Base-by-base conservation (phyloP, 2,888 invertebrate species). In the Megastigmus dorsalis region DNA sequence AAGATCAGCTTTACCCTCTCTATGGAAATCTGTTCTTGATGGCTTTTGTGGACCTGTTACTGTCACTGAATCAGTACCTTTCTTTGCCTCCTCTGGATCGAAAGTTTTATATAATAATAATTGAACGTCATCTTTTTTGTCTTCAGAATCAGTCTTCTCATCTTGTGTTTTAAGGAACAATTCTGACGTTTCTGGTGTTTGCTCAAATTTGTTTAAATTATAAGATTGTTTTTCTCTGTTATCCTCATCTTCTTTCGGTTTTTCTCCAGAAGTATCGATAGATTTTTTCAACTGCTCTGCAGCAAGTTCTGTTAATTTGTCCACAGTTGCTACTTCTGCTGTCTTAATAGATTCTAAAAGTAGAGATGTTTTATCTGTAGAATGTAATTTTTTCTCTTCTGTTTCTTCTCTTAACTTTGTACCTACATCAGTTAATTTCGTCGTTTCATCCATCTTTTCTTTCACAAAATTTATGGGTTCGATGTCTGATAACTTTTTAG, bases 111-210 rank as follows among this genome's bases (percentile, higher is more conserved):
- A 77, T 1, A 74, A 77, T 26, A 77, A 28, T n/a, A 77, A 48
- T 43, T 74, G 41, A 7, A 74, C 78, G 2, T 33, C 77, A 23
- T 74, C 78, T 50, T 70, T 77, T 38, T 89, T 89, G 75, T 88
- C 88, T 84, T 90, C 89, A 33, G 88, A 83, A 82, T 90, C 90
- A 78, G 89, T 89, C 82, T 90, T 90, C 77, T 90, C 90, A n/a
- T 62, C 55, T 0, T 78, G 71, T 3, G 63, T 60, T 69, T 79
- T 77, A 18, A 67, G 36, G 54, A 60, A 20, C 33, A 78, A 71
- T 23, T 78, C 75, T 18, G 75, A 77, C 4, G 33, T 63, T 38
- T 77, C 73, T 2, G 74, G 55, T 23, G 33, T 63, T 3, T 63
- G 23, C 30, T 73, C 7, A 20, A 48, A 67, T 60, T 74, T 62